Base-by-base conservation (phyloP, 2,888 invertebrate species). In the Tetramorium bicarinatum region DNA sequence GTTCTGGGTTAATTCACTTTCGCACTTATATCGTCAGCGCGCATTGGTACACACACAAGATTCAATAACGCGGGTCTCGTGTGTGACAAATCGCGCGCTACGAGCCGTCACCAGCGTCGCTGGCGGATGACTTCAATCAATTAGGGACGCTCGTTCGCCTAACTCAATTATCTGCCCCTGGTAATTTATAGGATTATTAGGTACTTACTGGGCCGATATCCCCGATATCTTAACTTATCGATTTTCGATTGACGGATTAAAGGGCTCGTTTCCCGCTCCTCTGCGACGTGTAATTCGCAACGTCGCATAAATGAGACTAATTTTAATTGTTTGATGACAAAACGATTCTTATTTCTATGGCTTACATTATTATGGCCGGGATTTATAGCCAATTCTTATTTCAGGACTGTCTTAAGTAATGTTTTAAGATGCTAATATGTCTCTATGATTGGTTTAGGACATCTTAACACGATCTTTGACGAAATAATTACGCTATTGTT, bases 91-190 rank as follows among this genome's bases (percentile, higher is more conserved):
- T 83, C 82, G 80, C 47, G 67, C 67, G 77, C 72, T 80, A 69
- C 47, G 56, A 82, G 21, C 76, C 75, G 62, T 82, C 61, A 56
- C 54, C 80, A 83, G 83, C 82, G 71, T 72, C 21, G 38, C 75
- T 49, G 84, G 76, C 84, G 80, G 64, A 85, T 84, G 85, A 88
- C 86, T 89, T 85, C 85, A 87, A 90, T 90, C 87, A 88, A 90
- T 89, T 90, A 88, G 85, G 87, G 85, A 83, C 86, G 85, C 85
- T 88, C 84, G 80, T 80, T 67, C 79, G 75, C 64, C 79, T 84
- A 83, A 89, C 84, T 88, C 88, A 87, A 90, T 90, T 90, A 90
- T 83, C 67, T 21, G 64, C 8, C 4, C 15, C 21, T 66, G 84
- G 69, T 79, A 83, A 88, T 88, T 81, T 75, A 61, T 49, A 85